Evolutionary conservation across 2,888 invertebrate species (phyloP).

Genomic region (Agrochola circellaris): DNA sequence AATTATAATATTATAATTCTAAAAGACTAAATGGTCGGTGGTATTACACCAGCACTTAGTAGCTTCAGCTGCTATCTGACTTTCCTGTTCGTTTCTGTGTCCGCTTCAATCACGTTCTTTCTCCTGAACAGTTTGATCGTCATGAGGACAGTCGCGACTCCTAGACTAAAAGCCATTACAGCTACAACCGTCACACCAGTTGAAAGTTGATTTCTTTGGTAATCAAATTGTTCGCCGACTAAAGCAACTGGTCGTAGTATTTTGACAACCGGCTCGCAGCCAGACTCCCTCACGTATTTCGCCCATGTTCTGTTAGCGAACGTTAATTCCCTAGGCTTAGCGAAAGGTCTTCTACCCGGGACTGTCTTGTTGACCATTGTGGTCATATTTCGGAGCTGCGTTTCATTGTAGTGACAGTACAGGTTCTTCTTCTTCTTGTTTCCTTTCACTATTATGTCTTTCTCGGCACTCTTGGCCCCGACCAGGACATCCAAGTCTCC

Average conservation of each 20-base stretch:
- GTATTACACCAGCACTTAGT: slow-evolving; percentile 45
- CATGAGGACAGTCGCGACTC: slow-evolving; percentile 81
- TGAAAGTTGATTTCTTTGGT: slow-evolving; percentile 67
- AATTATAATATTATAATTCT: slow-evolving; percentile 46
- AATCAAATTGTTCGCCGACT: slow-evolving; percentile 74
- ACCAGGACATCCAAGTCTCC: slow-evolving; percentile 92
- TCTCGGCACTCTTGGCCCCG: slow-evolving; percentile 92
- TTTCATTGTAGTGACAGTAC: slow-evolving; percentile 92
- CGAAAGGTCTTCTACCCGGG: slow-evolving; percentile 90
- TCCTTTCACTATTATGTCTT: slow-evolving; percentile 92
- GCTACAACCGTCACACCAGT: slow-evolving; percentile 81
- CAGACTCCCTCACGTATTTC: slow-evolving; percentile 93
- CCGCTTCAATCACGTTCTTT: slow-evolving; percentile 66
- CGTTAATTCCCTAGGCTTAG: slow-evolving; percentile 91
- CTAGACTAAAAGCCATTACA: slow-evolving; percentile 78
- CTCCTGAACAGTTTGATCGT: slow-evolving; percentile 81
- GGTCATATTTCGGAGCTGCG: slow-evolving; percentile 88
- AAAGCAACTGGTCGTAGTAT: slow-evolving; percentile 86
- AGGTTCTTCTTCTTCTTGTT: slow-evolving; percentile 92
- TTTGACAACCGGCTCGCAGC: slow-evolving; percentile 90
- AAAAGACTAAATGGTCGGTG: slow-evolving; percentile 39
- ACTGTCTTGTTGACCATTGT: slow-evolving; percentile 87
- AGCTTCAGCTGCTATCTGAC: slow-evolving; percentile 76
- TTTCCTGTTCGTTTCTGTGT: slow-evolving; percentile 82
- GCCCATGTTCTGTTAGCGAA: slow-evolving; percentile 93